Base-by-base conservation (phyloP, 2,888 invertebrate species). In the Seira ritae region DNA sequence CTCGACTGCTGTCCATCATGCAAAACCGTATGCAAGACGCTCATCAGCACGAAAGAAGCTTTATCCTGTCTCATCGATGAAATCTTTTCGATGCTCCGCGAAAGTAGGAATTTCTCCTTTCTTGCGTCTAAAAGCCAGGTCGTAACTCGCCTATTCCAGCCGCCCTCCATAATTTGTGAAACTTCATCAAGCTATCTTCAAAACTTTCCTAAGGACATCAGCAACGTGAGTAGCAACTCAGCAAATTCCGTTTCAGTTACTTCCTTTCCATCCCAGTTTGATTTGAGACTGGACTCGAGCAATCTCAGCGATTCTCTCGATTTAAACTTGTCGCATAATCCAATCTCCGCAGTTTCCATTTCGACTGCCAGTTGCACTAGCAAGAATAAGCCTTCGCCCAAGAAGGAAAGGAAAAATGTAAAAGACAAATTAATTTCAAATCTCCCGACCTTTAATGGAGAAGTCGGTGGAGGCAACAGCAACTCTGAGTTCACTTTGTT, bases 11-110 rank as follows among this genome's bases (percentile, higher is more conserved):
- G 86, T 60, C 74, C 86, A 23, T 19, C 71, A 3, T 86, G 86
- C 23, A 68, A 84, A 65, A 20, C 69, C 3, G 76, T 86, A 6
- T 86, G 86, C 46, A 78, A 76, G 20, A 80, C 69, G 3, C 24
- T 86, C 17, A 68, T 73, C 1, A 50, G 79, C 10, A 81, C 82
- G 0, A 79, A 82, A 55, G 76, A 81, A 62, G 67, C 82, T 10
- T 24, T 86, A 15, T 84, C 86, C 8, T 75, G 70, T 12, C 31
- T 84, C 42, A 77, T 86, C 37, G 84, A 84, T 66, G 84, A 86
- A 37, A 84, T 86, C 12, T 82, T 69, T 2, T 60, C 31, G 42
- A 79, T 84, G 10, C 66, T 86, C 6, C 65, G 75, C 0, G 42
- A 78, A 68, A 86, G 84, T 19, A 66, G 66, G 23, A 84, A 84